Percentiles rank a stretch among this genome's conserved stretches.
Conservation (phyloP, 2,113 vertebrate genomes). For the Mus musculus region GRCm39 chr1:134930001-134930500, state of each 20-base stretch:
- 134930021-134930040: not conserved
- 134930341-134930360: too few relatives aligned
- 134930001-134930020: not conserved
- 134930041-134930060: not conserved
- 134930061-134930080: not conserved
- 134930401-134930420: not conserved
- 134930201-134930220: not conserved
- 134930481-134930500: not conserved
- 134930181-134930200: not conserved
- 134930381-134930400: rapidly evolving
- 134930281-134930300: not conserved
- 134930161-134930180: not conserved
- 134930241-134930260: not conserved
- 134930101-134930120: not conserved
- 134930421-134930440: too few relatives aligned
- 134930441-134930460: rapidly evolving
- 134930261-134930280: not conserved
- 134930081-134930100: not conserved
- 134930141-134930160: not conserved
- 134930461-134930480: not conserved
- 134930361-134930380: not conserved
- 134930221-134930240: not conserved
- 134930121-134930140: not conserved
- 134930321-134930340: not conserved
- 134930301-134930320: not conserved